Evolutionary conservation across 2,113 vertebrate genomes (phyloP).

Genomic region (Lamprotornis superbus): DNA sequence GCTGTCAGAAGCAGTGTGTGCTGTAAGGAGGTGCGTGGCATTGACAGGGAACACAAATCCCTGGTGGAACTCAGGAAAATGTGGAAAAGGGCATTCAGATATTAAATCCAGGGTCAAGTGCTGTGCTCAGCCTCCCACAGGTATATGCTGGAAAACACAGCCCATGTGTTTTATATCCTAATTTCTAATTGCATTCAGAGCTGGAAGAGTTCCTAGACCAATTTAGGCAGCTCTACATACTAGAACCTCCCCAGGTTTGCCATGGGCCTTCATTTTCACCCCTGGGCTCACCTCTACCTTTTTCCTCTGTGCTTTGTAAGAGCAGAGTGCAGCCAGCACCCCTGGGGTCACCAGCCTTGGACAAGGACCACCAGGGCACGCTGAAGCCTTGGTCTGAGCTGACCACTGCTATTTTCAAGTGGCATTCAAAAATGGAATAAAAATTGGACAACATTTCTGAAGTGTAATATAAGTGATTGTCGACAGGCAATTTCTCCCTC

Average conservation of each 20-base stretch:
- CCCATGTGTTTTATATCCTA: neutral
- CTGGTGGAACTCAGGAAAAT: neutral
- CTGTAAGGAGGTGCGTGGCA: neutral
- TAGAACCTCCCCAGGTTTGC: neutral
- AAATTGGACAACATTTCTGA: neutral
- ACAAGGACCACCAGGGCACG: rapidly evolving
- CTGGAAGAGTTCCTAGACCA: neutral
- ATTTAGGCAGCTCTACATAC: neutral
- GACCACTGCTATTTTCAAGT: neutral
- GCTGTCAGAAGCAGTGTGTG: neutral
- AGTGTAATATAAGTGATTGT: neutral
- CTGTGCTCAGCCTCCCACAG: rapidly evolving
- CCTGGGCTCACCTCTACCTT: rapidly evolving
- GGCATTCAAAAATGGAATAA: neutral
- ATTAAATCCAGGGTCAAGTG: neutral
- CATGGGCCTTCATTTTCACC: neutral
- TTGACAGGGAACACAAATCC: neutral
- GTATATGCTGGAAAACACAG: neutral
- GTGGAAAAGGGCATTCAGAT: neutral
- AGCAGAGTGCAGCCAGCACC: neutral
- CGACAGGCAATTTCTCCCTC: neutral
- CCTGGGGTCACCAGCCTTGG: neutral
- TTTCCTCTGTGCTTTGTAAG: neutral
- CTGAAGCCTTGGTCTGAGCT: neutral
- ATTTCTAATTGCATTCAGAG: neutral